Conservation (phyloP, 2,797 vertebrate species). For the Cossypha niveicapilla region DNA sequence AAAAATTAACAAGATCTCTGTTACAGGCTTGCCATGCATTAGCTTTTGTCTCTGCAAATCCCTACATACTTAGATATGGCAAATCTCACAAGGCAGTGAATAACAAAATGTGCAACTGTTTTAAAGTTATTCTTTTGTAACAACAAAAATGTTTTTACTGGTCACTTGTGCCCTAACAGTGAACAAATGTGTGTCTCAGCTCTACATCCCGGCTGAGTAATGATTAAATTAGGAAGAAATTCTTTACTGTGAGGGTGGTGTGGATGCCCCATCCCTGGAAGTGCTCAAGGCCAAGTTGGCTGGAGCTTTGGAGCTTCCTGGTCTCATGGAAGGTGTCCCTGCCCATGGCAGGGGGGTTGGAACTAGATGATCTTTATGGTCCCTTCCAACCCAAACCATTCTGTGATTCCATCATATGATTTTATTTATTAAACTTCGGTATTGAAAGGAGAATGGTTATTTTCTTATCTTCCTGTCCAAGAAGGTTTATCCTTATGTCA, state of each 20-base stretch:
- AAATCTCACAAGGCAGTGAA: not conserved
- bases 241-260: not conserved
- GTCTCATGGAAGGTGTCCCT: not conserved
- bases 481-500: not conserved
- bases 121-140: not conserved
- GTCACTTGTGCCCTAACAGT: not conserved
- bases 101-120: not conserved
- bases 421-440: not conserved
- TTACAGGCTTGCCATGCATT: not conserved
- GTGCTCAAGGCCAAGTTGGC: not conserved
- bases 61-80: accelerated
- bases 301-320: not conserved
- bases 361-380: not conserved
- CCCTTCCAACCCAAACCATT: not conserved
- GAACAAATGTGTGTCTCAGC: not conserved
- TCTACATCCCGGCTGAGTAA: not conserved
- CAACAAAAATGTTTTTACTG: not conserved
- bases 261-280: not conserved
- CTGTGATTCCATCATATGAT: not conserved
- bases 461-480: not conserved
- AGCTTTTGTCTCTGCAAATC: not conserved
- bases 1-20: not conserved
- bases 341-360: accelerated
- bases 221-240: not conserved
- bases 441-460: not conserved